Conservation (phyloP, 2,797 vertebrate genomes). For the Potorous gilbertii region DNA sequence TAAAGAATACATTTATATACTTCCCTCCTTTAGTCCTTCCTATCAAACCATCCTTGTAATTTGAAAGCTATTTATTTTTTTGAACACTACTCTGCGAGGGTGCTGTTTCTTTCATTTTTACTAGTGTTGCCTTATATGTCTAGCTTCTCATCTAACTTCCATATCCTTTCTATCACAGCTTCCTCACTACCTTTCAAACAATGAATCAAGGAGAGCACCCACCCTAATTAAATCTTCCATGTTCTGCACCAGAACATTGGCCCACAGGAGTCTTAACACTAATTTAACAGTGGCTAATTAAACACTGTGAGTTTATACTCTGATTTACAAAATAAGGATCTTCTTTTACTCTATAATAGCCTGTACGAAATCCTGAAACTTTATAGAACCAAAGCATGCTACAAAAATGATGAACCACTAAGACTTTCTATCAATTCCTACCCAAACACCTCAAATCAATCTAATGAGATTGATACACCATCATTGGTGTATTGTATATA, state of each 20-base stretch:
- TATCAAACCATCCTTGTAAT: not conserved
- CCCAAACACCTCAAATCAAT: not conserved
- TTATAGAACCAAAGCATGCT: not conserved
- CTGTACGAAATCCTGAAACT: not conserved
- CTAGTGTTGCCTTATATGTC: too few relatives aligned
- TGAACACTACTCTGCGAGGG: not conserved
- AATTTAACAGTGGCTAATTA: not conserved
- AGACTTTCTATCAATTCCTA: not conserved
- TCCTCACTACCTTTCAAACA: not conserved
- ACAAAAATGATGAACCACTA: not conserved
- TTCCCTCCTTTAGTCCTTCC: not conserved
- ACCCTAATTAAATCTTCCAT: not conserved
- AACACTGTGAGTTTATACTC: not conserved
- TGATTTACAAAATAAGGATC: not conserved
- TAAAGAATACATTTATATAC: not conserved
- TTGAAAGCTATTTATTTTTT: not conserved
- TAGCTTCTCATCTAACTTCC: too few relatives aligned
- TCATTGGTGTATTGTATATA: not conserved
- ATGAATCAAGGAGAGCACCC: not conserved
- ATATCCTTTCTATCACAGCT: not conserved
- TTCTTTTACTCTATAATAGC: not conserved
- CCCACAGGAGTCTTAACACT: not conserved
- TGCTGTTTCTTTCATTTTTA: not conserved
- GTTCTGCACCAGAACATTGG: not conserved
- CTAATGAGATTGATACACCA: not conserved